Conservation (phyloP, 2,113 vertebrate species). For the Nothoprocta pentlandii region DNA sequence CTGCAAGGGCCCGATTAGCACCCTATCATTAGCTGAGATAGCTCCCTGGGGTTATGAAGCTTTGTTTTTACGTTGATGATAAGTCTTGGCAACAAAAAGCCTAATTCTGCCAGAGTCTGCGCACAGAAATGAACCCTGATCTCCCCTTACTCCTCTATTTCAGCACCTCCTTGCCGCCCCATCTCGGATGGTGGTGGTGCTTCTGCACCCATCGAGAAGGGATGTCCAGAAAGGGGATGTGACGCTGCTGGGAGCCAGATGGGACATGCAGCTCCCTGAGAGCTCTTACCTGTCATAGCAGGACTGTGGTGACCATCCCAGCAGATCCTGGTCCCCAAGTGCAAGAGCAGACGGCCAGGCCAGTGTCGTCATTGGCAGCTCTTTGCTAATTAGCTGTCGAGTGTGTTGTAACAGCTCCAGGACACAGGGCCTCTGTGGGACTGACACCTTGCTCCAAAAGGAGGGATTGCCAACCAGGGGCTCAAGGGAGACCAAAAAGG, state of each 20-base stretch:
- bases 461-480: background rate
- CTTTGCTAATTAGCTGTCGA: background rate
- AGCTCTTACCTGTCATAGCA: background rate
- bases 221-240: background rate
- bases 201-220: background rate
- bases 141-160: background rate
- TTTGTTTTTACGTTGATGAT: slow-evolving; percentile 26
- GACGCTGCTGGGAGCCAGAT: background rate
- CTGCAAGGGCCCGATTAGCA: background rate
- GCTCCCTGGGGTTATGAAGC: slow-evolving; percentile 29
- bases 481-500: background rate
- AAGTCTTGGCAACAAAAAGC: slow-evolving; percentile 11
- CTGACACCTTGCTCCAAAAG: background rate
- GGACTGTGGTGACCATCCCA: background rate
- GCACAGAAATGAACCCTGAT: background rate
- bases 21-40: accelerated
- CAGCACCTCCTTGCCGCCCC: accelerated
- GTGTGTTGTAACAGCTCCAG: background rate
- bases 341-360: background rate
- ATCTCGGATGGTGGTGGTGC: background rate
- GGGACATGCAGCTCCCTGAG: background rate
- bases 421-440: background rate
- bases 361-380: background rate
- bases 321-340: background rate
- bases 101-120: background rate